phyloP scores from a whole-genome alignment of 2,888 invertebrate species.

The Galeopsomyia nigrocyanea region DNA sequence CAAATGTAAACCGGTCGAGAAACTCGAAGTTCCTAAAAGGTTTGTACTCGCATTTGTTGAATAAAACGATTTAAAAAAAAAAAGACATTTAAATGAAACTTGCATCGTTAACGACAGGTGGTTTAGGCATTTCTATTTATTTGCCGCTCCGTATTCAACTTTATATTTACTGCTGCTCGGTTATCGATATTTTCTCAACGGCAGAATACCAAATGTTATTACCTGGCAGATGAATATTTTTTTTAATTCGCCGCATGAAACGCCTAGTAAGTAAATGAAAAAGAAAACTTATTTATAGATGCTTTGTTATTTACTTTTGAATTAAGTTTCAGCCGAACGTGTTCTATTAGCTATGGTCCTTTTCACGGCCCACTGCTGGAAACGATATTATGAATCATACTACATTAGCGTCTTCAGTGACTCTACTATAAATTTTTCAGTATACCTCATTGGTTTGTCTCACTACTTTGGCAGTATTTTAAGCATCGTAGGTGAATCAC shows the following conservation, averaged over 20 bases:
- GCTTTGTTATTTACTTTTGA: slow-evolving; percentile 5
- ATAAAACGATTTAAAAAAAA: slow-evolving; percentile 7
- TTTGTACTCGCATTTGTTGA: slow-evolving; percentile 42
- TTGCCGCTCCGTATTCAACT: slow-evolving; percentile 75
- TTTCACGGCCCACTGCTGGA: slow-evolving; percentile 78
- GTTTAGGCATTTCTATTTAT: slow-evolving; percentile 86
- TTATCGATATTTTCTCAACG: slow-evolving; percentile 70
- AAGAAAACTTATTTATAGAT: slow-evolving; percentile 31
- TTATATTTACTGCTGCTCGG: slow-evolving; percentile 70
- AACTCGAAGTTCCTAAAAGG: slow-evolving; percentile 81
- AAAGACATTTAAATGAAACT: not conserved
- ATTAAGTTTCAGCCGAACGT: slow-evolving; percentile 74
- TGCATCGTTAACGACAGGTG: slow-evolving; percentile 67
- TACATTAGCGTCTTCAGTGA: slow-evolving; percentile 85
- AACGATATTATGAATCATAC: slow-evolving; percentile 86
- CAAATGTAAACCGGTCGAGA: slow-evolving; percentile 63
- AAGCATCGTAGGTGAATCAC: slow-evolving; percentile 79
- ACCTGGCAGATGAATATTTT: slow-evolving; percentile 69
- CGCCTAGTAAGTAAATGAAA: slow-evolving; percentile 67
- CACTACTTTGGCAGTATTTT: slow-evolving; percentile 83
- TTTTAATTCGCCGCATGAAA: slow-evolving; percentile 51
- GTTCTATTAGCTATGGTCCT: slow-evolving; percentile 75
- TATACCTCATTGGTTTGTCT: slow-evolving; percentile 82
- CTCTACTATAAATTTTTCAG: slow-evolving; percentile 82
- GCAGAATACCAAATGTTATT: slow-evolving; percentile 70